A percentile compares a stretch with the other conserved stretches of the same genome.
Conservation (phyloP, 92 coral and sea anemone genomes). For the Phymanthus crucifer region DNA sequence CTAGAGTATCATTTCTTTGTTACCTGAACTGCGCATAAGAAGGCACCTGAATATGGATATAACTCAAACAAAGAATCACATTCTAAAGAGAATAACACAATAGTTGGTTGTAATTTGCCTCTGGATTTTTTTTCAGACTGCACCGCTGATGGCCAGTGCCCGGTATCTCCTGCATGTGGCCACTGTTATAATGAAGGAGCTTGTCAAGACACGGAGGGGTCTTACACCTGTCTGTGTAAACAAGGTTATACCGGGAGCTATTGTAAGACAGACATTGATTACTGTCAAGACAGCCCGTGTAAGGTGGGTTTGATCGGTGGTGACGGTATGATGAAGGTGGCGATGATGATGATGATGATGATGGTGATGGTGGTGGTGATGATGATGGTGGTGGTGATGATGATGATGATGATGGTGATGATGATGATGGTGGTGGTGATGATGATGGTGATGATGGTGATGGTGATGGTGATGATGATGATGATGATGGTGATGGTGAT, state of each 20-base stretch:
- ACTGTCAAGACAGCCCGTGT: constrained; percentile 46
- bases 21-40: too few relatives aligned
- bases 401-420: background rate
- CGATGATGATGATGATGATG: background rate
- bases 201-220: constrained; percentile 51
- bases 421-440: background rate
- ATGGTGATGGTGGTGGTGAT: background rate
- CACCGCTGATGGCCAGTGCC: constrained; percentile 36
- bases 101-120: too few relatives aligned
- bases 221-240: constrained; percentile 53
- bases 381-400: background rate
- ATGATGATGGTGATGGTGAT: too few relatives aligned
- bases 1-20: too few relatives aligned
- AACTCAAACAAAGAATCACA: too few relatives aligned
- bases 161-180: constrained; percentile 35
- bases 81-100: too few relatives aligned
- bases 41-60: too few relatives aligned
- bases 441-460: background rate
- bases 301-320: constrained; percentile 4
- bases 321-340: background rate
- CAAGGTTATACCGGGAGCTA: constrained; percentile 51
- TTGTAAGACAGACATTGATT: constrained; percentile 50
- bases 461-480: too few relatives aligned
- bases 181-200: constrained; percentile 53
- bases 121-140: constrained; percentile 54